Evolutionary conservation across 2,797 vertebrate species (phyloP), one percentile per base, ranked within the genome.

Genomic region (Takifugu ocellatus): DNA sequence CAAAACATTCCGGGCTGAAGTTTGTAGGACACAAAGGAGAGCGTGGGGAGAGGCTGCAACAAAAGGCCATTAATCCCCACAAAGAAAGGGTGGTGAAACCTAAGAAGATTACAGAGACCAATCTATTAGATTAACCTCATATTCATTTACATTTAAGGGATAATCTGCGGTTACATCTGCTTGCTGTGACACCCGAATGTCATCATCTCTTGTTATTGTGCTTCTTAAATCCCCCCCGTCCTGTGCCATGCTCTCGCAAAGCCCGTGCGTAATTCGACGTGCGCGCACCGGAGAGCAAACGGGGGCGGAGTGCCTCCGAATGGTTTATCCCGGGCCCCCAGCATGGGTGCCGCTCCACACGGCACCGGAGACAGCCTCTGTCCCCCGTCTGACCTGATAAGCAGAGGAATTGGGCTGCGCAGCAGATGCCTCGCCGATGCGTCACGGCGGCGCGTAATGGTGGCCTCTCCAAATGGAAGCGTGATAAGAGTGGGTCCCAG

Each of bases 81-180:
- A 60, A 57, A 73, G 73, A 72, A 77, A 60, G 70, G 57, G 63
- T 77, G 73, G 65, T 70, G 36, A 51, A 56, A 66, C 0, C 55
- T 79, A 78, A 83, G 51, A 25, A 81, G 80, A 85, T 85, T 83
- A 83, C 66, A 70, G 39, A 72, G 33, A 56, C 53, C 74, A 75
- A 74, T 81, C 75, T 78, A 80, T 77, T 75, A 83, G 82, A 84
- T 85, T 84, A 85, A 81, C 59, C 69, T 77, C 67, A 56, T 72
- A 78, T 80, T 80, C 60, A 84, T 84, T 82, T 84, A 68, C 82
- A 80, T 80, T 75, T 70, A 68, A 72, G 50, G 59, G 79, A 85
- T 89, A 74, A 85, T 84, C 83, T 77, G 72, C 51, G 54, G 73
- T 79, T 87, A 77, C 80, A 80, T 87, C 76, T 86, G 84, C 81